Percentiles rank a stretch among this genome's conserved stretches.
These are phyloP conservation scores for Zaprionus lineosus DNA, from an alignment of 2,888 invertebrate species.

Conservation along the genomic window DNA sequence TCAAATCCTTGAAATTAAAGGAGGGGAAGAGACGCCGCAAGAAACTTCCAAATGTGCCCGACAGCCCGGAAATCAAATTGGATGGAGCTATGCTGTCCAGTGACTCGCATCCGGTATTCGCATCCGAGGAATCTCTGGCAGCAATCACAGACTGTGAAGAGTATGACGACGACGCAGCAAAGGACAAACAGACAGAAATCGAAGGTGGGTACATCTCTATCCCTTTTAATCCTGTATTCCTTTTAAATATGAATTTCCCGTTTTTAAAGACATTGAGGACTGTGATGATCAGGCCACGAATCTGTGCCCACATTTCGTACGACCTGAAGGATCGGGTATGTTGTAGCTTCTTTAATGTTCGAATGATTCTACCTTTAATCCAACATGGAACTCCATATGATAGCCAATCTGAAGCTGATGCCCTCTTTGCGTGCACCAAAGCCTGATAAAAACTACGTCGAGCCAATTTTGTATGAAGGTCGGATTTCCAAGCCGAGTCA, in stretches of 20 bases:
- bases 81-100: conserved; percentile 53
- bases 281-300: conserved; percentile 56
- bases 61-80: conserved; percentile 50
- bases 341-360: not conserved
- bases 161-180: no score
- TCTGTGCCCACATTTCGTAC: conserved; percentile 58
- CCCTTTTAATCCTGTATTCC: no score
- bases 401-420: conserved; percentile 17
- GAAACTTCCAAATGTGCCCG: conserved; percentile 53
- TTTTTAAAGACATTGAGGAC: conserved; percentile 2
- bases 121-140: conserved; percentile 23
- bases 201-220: no score
- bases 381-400: not conserved
- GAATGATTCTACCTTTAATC: rapidly evolving
- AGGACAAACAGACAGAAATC: no score
- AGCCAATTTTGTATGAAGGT: conserved; percentile 65
- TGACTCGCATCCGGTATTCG: conserved; percentile 47
- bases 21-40: conserved; percentile 3
- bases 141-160: no score
- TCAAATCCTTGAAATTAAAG: conserved; percentile 26
- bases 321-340: conserved; percentile 32
- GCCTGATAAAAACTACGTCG: conserved; percentile 63
- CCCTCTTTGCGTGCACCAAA: conserved; percentile 38
- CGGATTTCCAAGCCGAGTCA: conserved; percentile 55
- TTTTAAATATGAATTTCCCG: not conserved